A percentile compares a stretch with the other conserved stretches of the same genome.
Evolutionary conservation across 2,888 invertebrate species (phyloP).

Genomic region (Emmelina monodactyla): DNA sequence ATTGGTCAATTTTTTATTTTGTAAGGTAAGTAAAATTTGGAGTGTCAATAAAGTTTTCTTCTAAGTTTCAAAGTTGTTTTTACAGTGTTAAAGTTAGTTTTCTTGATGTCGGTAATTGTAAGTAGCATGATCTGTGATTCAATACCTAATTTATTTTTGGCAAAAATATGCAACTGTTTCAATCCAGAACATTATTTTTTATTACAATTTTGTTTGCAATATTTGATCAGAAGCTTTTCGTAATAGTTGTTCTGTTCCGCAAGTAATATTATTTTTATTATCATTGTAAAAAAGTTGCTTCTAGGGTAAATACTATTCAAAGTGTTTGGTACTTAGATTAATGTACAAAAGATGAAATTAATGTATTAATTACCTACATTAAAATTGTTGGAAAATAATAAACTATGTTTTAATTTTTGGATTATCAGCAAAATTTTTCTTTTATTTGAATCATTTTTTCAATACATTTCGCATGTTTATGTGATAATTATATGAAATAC

Average conservation of each 20-base stretch:
- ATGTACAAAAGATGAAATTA: conserved; percentile 52
- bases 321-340: conserved; percentile 47
- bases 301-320: conserved; percentile 30
- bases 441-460: too few species aligned
- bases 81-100: not conserved
- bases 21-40: conserved; percentile 16
- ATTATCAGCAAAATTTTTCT: too few species aligned
- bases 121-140: too few species aligned
- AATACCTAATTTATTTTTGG: not conserved
- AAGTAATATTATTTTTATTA: conserved; percentile 3
- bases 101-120: too few species aligned
- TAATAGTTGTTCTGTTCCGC: not conserved
- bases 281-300: conserved; percentile 26
- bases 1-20: conserved; percentile 27
- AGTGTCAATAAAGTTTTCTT: conserved; percentile 6
- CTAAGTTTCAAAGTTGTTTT: not conserved
- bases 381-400: too few species aligned
- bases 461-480: too few species aligned
- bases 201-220: too few species aligned
- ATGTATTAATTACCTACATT: conserved; percentile 49
- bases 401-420: too few species aligned
- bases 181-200: too few species aligned
- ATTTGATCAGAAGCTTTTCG: not conserved
- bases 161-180: not conserved
- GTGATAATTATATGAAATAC: too few species aligned